Evolutionary conservation across 2,888 invertebrate genomes (phyloP).

Genomic region (Dermolepida albohirtum): DNA sequence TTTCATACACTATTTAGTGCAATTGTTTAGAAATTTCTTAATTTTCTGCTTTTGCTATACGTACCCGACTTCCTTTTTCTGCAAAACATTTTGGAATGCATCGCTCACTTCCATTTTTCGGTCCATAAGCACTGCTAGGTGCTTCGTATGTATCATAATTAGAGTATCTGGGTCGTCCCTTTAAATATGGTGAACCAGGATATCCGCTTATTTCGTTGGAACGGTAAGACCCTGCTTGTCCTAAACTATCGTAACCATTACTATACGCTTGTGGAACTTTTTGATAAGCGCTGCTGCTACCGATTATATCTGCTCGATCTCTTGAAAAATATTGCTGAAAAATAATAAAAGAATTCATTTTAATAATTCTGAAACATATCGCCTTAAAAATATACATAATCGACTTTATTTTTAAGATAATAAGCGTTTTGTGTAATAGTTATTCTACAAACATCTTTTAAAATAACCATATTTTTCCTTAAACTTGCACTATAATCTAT

Average conservation of each 20-base stretch:
- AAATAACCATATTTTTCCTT: too few species aligned
- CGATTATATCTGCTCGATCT: slow-evolving; percentile 48
- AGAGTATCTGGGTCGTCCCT: slow-evolving; percentile 61
- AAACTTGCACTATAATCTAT: too few species aligned
- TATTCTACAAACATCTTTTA: too few species aligned
- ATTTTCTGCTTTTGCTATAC: slow-evolving; percentile 49
- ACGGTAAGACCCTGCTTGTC: slow-evolving; percentile 30
- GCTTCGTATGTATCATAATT: slow-evolving; percentile 67
- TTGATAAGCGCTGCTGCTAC: slow-evolving; percentile 17
- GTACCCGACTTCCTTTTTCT: slow-evolving; percentile 85
- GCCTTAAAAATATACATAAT: too few species aligned
- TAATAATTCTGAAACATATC: background rate
- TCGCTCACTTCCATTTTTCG: slow-evolving; percentile 71
- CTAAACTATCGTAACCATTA: slow-evolving; percentile 19
- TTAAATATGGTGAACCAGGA: slow-evolving; percentile 57
- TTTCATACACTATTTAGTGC: too few species aligned
- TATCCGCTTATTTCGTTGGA: slow-evolving; percentile 51
- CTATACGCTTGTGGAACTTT: slow-evolving; percentile 8
- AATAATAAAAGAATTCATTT: slow-evolving; percentile 41
- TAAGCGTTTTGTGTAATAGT: too few species aligned
- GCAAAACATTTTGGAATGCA: slow-evolving; percentile 90
- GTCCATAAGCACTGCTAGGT: slow-evolving; percentile 63
- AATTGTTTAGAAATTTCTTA: too few species aligned
- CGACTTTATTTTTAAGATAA: too few species aligned
- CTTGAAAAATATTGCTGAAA: slow-evolving; percentile 59